Percentiles rank a stretch among this genome's conserved stretches.
These are phyloP conservation scores for Octopus sinensis DNA, from an alignment of 1,140 invertebrate genomes.

Conservation along the genomic window DNA sequence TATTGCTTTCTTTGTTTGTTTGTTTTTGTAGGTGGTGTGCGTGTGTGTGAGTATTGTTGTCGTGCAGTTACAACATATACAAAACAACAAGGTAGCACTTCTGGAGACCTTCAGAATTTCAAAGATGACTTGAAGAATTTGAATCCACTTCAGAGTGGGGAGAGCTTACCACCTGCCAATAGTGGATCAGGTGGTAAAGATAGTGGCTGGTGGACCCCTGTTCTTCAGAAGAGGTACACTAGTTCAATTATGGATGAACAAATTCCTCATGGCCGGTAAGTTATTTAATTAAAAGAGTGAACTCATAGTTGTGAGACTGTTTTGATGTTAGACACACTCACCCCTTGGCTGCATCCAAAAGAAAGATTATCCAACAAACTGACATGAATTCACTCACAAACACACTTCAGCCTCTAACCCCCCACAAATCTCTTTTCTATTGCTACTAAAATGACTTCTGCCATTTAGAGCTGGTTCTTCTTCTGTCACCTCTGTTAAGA, in stretches of 20 bases:
- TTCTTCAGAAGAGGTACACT: conserved; percentile 11
- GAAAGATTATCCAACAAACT: no score
- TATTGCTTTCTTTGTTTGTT: conserved; percentile 29
- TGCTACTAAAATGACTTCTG: no score
- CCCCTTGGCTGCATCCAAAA: no score
- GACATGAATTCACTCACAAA: no score
- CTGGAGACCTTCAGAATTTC: conserved; percentile 74
- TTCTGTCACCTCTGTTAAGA: no score
- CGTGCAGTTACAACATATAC: conserved; percentile 86
- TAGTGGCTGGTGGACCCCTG: conserved; percentile 28
- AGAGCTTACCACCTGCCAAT: conserved; percentile 3
- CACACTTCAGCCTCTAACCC: no score
- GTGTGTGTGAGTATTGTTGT: conserved; percentile 91
- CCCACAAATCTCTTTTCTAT: no score
- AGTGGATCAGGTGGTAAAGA: conserved; percentile 25
- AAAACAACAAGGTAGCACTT: conserved; percentile 74
- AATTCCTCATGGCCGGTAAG: conserved; percentile 14
- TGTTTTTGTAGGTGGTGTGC: conserved; percentile 70
- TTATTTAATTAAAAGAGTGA: background rate
- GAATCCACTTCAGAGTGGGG: conserved; percentile 24
- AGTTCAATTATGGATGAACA: conserved; percentile 11
- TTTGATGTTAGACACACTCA: no score
- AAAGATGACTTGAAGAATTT: conserved; percentile 75
- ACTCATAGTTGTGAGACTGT: no score
- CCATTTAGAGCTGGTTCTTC: no score